Conservation (phyloP, 2,113 vertebrate species). For the Scortum barcoo region DNA sequence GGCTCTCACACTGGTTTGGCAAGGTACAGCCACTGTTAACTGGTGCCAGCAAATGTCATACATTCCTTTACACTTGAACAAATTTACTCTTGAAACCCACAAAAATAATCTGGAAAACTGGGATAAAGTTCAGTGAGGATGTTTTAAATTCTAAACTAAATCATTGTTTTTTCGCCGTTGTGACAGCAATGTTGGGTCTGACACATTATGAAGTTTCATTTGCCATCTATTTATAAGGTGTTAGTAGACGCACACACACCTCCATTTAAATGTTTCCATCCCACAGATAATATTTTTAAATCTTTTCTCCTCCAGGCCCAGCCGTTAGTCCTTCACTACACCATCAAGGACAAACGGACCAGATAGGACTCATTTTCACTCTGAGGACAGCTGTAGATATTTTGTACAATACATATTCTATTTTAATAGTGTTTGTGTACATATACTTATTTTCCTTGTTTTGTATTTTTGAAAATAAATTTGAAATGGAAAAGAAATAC, state of each 20-base stretch:
- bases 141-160: no score
- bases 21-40: conserved; percentile 77
- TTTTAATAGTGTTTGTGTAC: conserved; percentile 89
- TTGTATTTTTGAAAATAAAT: conserved; percentile 89
- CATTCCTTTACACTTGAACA: conserved; percentile 35
- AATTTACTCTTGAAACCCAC: background rate
- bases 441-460: conserved; percentile 86
- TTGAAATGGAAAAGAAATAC: conserved; percentile 70
- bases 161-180: background rate
- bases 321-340: conserved; percentile 87
- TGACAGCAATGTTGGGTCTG: background rate
- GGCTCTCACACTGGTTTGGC: conserved; percentile 89
- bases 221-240: background rate
- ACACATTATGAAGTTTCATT: background rate
- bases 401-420: conserved; percentile 88
- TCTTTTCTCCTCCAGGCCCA: conserved; percentile 77
- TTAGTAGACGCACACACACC: background rate
- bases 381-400: conserved; percentile 81
- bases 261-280: background rate
- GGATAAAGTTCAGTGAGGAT: background rate
- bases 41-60: conserved; percentile 37
- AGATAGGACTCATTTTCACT: conserved; percentile 80
- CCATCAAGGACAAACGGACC: conserved; percentile 85
- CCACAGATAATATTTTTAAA: background rate
- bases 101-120: background rate